Conservation (phyloP, 2,797 vertebrate genomes). For the Coreius guichenoti region DNA sequence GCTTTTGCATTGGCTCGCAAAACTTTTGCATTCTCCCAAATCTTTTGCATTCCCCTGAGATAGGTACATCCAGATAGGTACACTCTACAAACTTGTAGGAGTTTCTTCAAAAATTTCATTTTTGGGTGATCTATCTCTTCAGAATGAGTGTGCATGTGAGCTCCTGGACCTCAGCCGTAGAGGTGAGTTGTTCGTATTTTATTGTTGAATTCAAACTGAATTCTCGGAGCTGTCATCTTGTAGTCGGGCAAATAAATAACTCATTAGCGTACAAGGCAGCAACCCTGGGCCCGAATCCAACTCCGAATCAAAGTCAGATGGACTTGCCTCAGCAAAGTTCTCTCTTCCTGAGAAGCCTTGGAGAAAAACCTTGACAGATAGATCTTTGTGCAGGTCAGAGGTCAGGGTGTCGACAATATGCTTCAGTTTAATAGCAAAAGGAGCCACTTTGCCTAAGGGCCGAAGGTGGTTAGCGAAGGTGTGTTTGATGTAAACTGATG, state of each 20-base stretch:
- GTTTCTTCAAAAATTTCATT: not conserved
- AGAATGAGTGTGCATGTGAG: not conserved
- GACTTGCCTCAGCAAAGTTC: not conserved
- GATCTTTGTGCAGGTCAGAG: slow-evolving; percentile 5
- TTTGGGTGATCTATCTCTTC: not conserved
- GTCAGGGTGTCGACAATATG: slow-evolving; percentile 14
- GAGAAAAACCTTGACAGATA: not conserved
- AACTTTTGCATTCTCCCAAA: not conserved
- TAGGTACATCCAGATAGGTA: not conserved
- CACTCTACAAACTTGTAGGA: not conserved
- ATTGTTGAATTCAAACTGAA: not conserved
- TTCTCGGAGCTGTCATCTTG: slow-evolving; percentile 27
- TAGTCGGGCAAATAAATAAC: slow-evolving; percentile 22
- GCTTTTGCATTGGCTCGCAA: not conserved
- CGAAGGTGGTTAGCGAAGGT: slow-evolving; percentile 5
- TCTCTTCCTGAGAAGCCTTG: not conserved
- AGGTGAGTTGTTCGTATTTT: not conserved
- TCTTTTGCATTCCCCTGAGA: not conserved
- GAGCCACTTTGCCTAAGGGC: not conserved
- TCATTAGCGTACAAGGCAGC: not conserved
- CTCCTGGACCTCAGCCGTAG: not conserved
- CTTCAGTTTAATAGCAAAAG: slow-evolving; percentile 4
- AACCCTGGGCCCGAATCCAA: slow-evolving; percentile 5
- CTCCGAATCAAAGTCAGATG: slow-evolving; percentile 28
- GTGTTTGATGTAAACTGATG: slow-evolving; percentile 26